phyloP scores from a whole-genome alignment of 2,888 invertebrate species.

The Cremastinae sp. region DNA sequence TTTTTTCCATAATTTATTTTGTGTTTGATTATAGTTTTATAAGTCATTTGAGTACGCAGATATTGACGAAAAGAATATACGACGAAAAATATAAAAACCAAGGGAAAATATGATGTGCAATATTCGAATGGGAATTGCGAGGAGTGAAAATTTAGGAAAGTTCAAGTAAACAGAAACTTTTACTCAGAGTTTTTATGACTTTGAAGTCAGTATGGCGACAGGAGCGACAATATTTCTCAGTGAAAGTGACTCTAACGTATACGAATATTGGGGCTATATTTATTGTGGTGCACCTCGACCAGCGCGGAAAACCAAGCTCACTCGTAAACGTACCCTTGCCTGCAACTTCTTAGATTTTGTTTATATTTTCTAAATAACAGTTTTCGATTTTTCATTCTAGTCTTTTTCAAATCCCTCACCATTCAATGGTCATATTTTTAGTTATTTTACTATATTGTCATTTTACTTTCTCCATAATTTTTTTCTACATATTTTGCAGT shows the following conservation, averaged over 20 bases:
- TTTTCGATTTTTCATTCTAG: no score
- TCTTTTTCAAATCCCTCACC: no score
- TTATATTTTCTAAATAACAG: no score
- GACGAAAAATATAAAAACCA: not conserved
- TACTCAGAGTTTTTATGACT: slow-evolving; percentile 33
- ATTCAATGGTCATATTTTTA: no score
- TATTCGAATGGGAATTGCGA: slow-evolving; percentile 1
- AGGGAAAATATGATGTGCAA: not conserved
- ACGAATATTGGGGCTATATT: slow-evolving; percentile 6
- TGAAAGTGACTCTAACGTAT: slow-evolving; percentile 40
- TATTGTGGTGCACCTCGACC: slow-evolving; percentile 46
- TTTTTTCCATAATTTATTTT: no score
- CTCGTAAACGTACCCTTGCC: slow-evolving; percentile 70
- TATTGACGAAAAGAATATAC: no score
- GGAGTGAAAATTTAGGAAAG: slow-evolving; percentile 34
- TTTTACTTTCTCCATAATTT: no score
- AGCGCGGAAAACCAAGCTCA: slow-evolving; percentile 62
- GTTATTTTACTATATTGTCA: no score
- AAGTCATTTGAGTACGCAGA: no score
- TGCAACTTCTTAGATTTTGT: slow-evolving; percentile 2
- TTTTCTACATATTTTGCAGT: no score
- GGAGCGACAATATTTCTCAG: slow-evolving; percentile 26
- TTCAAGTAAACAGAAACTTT: slow-evolving; percentile 31
- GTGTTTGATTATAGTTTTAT: no score
- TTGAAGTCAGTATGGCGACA: slow-evolving; percentile 14